Conservation (phyloP, 2,113 vertebrate genomes). For the Tamias sibiricus region DNA sequence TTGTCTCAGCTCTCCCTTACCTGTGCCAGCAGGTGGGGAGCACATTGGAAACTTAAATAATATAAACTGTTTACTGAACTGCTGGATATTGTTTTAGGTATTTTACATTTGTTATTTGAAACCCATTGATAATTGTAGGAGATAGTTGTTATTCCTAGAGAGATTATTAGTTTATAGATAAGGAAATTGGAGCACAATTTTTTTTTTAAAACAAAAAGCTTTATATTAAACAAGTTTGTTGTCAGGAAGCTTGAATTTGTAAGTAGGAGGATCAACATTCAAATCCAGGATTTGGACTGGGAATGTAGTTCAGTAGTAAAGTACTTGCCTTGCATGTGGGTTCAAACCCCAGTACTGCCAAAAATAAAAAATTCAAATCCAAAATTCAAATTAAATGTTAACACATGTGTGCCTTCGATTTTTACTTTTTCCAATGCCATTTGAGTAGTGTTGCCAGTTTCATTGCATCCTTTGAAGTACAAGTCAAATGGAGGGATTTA, state of each 20-base stretch:
- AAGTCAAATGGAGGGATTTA: not conserved
- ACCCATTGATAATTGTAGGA: not conserved
- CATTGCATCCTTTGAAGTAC: not conserved
- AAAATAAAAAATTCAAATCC: too few relatives aligned
- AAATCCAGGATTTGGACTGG: not conserved
- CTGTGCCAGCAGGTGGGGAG: not conserved
- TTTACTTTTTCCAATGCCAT: not conserved
- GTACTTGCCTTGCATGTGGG: too few relatives aligned
- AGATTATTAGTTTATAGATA: conserved; percentile 9
- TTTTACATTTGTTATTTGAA: not conserved
- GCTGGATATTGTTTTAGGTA: not conserved
- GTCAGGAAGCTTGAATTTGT: not conserved
- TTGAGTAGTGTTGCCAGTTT: not conserved
- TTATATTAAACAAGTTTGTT: not conserved
- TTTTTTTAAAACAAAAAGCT: too few relatives aligned
- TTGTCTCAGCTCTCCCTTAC: not conserved
- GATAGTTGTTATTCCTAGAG: not conserved
- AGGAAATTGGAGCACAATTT: not conserved
- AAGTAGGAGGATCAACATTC: not conserved
- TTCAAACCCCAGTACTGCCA: too few relatives aligned
- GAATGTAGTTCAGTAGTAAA: not conserved
- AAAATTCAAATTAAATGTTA: not conserved
- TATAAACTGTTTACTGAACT: not conserved
- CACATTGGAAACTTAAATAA: not conserved
- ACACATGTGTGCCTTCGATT: not conserved